Percentiles rank a stretch among this genome's conserved stretches.
Evolutionary conservation across 2,888 invertebrate species (phyloP).

Genomic region (Dinocampus coccinellae): DNA sequence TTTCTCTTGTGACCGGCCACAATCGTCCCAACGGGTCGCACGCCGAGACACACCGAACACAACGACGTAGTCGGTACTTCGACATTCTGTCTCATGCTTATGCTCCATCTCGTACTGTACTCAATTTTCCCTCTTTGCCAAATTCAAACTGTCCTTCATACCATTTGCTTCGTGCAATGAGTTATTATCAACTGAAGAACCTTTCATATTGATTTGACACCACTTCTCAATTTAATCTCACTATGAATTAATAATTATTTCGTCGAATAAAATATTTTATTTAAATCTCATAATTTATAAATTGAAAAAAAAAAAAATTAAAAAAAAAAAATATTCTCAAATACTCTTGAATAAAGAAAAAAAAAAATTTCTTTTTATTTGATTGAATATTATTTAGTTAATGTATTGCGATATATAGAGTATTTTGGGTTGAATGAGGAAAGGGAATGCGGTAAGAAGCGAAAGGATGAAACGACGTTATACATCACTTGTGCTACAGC

Average conservation of each 20-base stretch:
- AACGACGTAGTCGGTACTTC: constrained; percentile 54
- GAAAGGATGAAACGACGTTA: background rate
- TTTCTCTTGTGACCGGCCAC: constrained; percentile 64
- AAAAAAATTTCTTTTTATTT: too few species aligned
- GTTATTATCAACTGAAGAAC: background rate
- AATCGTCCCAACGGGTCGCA: constrained; percentile 62
- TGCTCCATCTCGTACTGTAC: constrained; percentile 19
- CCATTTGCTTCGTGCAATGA: background rate
- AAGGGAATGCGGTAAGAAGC: background rate
- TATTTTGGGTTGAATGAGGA: background rate
- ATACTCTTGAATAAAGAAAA: too few species aligned
- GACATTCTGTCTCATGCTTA: constrained; percentile 51
- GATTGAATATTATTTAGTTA: too few species aligned
- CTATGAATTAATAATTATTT: too few species aligned
- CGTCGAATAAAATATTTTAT: too few species aligned
- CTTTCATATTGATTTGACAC: background rate
- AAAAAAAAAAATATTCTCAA: too few species aligned
- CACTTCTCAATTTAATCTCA: background rate
- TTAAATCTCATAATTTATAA: too few species aligned
- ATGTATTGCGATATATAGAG: background rate
- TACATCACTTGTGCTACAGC: background rate
- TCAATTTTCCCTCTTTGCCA: background rate
- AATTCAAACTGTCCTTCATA: background rate
- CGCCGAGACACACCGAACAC: constrained; percentile 66
- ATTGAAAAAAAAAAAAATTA: too few species aligned